Percentiles rank a stretch among this genome's conserved stretches.
Conservation (phyloP, 92 coral and sea anemone species). For the Porites rus region DNA sequence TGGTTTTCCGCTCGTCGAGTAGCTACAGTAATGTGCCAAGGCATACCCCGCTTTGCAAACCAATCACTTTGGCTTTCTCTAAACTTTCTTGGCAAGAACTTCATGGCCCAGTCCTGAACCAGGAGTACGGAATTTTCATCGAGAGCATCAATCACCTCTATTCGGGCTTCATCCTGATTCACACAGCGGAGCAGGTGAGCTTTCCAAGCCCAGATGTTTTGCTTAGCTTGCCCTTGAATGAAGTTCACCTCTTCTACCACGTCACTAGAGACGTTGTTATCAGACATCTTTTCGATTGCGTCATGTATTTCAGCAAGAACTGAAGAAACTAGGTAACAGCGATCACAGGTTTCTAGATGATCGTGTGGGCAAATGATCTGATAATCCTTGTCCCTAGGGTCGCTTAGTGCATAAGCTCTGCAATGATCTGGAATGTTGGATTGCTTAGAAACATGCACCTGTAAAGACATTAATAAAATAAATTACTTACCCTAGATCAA, state of each 20-base stretch:
- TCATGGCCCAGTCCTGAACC: conserved; percentile 55
- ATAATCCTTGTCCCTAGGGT: conserved; percentile 42
- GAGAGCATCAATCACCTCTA: conserved; percentile 26
- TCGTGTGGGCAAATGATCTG: conserved; percentile 37
- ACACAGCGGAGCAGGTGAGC: conserved; percentile 39
- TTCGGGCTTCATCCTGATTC: conserved; percentile 49
- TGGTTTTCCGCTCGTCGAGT: conserved; percentile 42
- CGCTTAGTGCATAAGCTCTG: conserved; percentile 54
- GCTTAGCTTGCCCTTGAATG: conserved; percentile 20
- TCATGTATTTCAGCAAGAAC: conserved; percentile 24
- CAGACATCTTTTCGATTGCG: conserved; percentile 19
- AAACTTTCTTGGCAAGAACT: conserved; percentile 37
- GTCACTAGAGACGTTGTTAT: not conserved
- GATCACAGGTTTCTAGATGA: conserved; percentile 39
- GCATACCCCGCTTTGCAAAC: conserved; percentile 67
- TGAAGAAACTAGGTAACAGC: conserved; percentile 16
- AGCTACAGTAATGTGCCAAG: conserved; percentile 77
- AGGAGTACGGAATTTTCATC: conserved; percentile 31
- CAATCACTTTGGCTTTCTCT: conserved; percentile 75
- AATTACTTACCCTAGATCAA: too few species aligned
- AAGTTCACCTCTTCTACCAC: conserved; percentile 22
- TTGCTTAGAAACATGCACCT: conserved; percentile 48
- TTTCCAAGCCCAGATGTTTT: conserved; percentile 21
- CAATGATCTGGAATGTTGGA: conserved; percentile 43
- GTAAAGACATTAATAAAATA: not conserved